Conservation (phyloP, 2,113 vertebrate species). For the Scomber colias region DNA sequence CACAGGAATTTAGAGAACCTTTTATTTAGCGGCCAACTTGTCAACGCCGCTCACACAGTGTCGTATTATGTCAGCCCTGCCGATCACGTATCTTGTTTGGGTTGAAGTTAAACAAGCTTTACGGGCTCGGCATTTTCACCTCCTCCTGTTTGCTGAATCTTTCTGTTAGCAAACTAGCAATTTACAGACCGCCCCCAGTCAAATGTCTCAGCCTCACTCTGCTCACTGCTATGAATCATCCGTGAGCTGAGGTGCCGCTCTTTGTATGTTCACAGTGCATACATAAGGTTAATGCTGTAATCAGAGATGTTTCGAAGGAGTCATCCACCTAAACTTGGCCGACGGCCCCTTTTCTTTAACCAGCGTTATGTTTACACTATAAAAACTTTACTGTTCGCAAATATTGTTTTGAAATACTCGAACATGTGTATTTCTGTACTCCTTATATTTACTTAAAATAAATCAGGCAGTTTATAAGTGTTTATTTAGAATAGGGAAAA, state of each 20-base stretch:
- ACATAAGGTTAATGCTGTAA: not conserved
- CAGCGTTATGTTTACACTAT: not conserved
- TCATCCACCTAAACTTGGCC: not conserved
- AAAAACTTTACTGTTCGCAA: too few species aligned
- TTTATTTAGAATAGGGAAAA: too few species aligned
- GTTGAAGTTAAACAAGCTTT: conserved; percentile 45
- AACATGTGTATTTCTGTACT: too few species aligned
- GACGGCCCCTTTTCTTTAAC: not conserved
- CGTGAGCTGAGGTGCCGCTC: not conserved
- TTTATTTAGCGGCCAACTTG: conserved; percentile 49
- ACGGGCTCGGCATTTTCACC: conserved; percentile 51
- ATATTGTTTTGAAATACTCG: too few species aligned
- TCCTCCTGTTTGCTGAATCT: conserved; percentile 44
- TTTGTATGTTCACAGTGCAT: not conserved
- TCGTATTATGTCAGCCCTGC: conserved; percentile 26
- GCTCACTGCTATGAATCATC: conserved; percentile 33
- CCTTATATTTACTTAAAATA: too few species aligned
- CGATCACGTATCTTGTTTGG: conserved; percentile 44
- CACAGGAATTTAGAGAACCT: conserved; percentile 44
- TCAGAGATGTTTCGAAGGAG: not conserved
- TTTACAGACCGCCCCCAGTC: conserved; percentile 55
- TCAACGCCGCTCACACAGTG: conserved; percentile 23
- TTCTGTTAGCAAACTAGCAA: conserved; percentile 53
- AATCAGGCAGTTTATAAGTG: too few species aligned
- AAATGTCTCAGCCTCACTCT: conserved; percentile 36